Evolutionary conservation across 2,797 vertebrate species (phyloP), one percentile per base, ranked within the genome.

Genomic region (Micrastur ruficollis): DNA sequence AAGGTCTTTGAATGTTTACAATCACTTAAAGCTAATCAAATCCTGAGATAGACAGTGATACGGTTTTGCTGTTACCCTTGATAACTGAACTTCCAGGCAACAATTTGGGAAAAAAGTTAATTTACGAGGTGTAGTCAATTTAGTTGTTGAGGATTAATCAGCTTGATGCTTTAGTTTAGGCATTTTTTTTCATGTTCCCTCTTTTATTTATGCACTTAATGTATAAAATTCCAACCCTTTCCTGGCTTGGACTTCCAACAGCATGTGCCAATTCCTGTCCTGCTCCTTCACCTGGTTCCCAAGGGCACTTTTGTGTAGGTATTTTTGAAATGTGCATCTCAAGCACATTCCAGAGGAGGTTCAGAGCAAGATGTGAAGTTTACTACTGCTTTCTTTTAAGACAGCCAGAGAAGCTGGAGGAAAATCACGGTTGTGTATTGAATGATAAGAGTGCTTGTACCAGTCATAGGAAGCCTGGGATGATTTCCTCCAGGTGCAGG

Each of bases 281-380:
- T 72, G 21, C 31, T 49, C 10, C 32, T 86, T 81, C 20, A 73
- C 25, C 27, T 94, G 53, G 36, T 80, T 91, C 63, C 44, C n/a
- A 80, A 71, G 40, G 56, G 67, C 55, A 74, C 22, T 89, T 91
- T 80, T 76, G 38, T 25, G 67, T 47, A 36, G 89, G 11, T 89
- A 71, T 85, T 93, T 91, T 92, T 92, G 74, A 92, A 96, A 82
- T 63, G 31, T 87, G 78, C 56, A 27, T 65, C 56, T 49, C 65
- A 40, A 88, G 53, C 47, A 87, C 52, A 19, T 92, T 89, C 40
- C 53, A 74, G 67, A 76, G 59, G 68, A 65, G 40, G 15, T 78
- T 88, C 40, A 65, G 74, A 82, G 65, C 32, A 74, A 52, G 19
- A 78, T 71, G 26, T 50, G 44, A 85, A 59, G 49, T 47, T 80